Conservation (phyloP, 2,888 invertebrate species). For the Stenotaenia linearis region DNA sequence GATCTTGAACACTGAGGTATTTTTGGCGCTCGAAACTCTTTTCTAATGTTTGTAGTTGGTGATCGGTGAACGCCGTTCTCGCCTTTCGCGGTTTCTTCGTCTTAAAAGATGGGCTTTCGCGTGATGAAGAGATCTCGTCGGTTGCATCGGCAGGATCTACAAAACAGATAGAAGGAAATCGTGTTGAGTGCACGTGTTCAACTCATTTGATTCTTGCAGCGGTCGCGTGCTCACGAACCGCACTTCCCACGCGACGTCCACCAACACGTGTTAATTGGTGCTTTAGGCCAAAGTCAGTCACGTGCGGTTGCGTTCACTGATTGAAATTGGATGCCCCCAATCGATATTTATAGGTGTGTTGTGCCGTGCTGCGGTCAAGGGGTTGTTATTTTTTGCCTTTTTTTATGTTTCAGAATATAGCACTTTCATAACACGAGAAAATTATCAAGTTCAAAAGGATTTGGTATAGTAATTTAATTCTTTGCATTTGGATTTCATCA, state of each 20-base stretch:
- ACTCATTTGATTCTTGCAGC: neutral
- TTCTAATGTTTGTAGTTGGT: conserved; percentile 91
- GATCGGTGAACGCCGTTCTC: conserved; percentile 96
- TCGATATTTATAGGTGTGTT: conserved; percentile 17
- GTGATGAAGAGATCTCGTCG: conserved; percentile 35
- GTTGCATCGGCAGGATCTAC: conserved; percentile 24
- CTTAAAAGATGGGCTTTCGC: conserved; percentile 39
- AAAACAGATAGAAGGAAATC: neutral
- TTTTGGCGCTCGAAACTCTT: conserved; percentile 96
- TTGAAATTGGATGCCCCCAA: conserved; percentile 7
- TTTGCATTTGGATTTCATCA: too few species aligned
- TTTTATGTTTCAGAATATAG: neutral
- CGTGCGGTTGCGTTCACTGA: conserved; percentile 10
- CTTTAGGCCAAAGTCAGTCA: conserved; percentile 26
- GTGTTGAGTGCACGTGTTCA: conserved; percentile 4
- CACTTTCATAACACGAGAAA: too few species aligned
- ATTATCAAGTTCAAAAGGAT: too few species aligned
- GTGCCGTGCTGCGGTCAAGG: neutral
- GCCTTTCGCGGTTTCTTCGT: conserved; percentile 93
- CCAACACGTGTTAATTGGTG: conserved; percentile 26
- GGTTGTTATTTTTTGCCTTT: neutral
- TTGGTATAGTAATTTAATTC: too few species aligned
- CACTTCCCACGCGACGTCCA: conserved; percentile 3
- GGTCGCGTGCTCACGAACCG: conserved; percentile 14
- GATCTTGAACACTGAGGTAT: conserved; percentile 90